These are phyloP conservation scores for Limnephilus lunatus DNA, from an alignment of 2,888 invertebrate genomes.

Conservation along the genomic window DNA sequence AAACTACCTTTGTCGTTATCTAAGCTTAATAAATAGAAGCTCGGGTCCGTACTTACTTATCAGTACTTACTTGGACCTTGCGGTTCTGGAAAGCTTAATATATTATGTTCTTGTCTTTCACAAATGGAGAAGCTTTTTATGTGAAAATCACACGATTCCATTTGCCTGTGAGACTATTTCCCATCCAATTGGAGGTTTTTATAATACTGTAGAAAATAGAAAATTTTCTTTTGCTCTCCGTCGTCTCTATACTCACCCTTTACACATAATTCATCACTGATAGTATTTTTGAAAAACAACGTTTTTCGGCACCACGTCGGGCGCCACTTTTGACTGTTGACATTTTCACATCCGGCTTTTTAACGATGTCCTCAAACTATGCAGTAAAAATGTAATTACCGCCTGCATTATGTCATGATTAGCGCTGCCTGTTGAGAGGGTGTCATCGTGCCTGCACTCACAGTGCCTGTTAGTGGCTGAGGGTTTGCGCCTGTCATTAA, in stretches of 20 bases:
- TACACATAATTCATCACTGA: not conserved
- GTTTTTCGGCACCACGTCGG: not conserved
- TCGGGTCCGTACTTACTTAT: not conserved
- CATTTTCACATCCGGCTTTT: not conserved
- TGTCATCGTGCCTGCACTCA: not conserved
- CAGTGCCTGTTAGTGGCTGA: not conserved
- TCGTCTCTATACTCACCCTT: not conserved
- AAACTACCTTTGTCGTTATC: conserved; percentile 7
- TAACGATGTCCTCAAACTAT: not conserved
- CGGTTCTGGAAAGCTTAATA: not conserved
- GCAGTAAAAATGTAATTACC: conserved; percentile 14
- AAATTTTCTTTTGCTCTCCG: not conserved
- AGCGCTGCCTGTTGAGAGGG: not conserved
- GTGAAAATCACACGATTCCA: not conserved
- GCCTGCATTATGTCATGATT: not conserved
- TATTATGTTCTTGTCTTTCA: not conserved
- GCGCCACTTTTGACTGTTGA: not conserved
- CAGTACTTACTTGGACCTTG: not conserved
- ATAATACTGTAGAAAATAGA: too few species aligned
- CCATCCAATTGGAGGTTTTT: too few species aligned
- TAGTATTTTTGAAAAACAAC: not conserved
- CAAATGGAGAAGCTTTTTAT: not conserved
- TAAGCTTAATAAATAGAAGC: conserved; percentile 27
- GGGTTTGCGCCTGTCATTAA: not conserved
- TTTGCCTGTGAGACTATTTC: too few species aligned